phyloP scores from a whole-genome alignment of 2,888 invertebrate species.

The Caenorhabditis japonica region DNA sequence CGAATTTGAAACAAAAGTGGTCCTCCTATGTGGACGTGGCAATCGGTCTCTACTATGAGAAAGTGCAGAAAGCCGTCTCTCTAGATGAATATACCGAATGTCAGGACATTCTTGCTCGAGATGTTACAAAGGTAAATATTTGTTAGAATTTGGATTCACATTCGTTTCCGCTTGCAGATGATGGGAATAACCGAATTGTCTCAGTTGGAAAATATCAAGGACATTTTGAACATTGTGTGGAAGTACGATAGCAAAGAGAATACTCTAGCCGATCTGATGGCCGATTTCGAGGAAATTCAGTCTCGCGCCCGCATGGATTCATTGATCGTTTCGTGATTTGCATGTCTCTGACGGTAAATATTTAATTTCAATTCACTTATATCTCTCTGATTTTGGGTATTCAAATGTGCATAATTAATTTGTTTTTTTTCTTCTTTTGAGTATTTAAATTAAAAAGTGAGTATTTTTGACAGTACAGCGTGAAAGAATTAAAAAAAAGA shows the following conservation, averaged over 20 bases:
- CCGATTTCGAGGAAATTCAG: slow-evolving; percentile 54
- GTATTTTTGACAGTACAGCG: not conserved
- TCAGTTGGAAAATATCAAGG: slow-evolving; percentile 40
- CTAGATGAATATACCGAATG: slow-evolving; percentile 49
- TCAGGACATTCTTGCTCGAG: slow-evolving; percentile 27
- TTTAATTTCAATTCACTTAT: not conserved
- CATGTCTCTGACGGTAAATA: too few relatives aligned
- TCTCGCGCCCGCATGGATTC: slow-evolving; percentile 22
- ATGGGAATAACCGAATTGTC: slow-evolving; percentile 47
- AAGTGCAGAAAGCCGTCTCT: slow-evolving; percentile 39
- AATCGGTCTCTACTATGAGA: slow-evolving; percentile 28
- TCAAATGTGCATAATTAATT: too few relatives aligned
- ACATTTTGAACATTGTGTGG: slow-evolving; percentile 45
- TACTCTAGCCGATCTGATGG: slow-evolving; percentile 22
- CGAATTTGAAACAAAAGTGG: slow-evolving; percentile 41
- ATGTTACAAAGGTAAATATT: slow-evolving; percentile 24
- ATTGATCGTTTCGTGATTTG: not conserved
- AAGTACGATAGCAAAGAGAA: slow-evolving; percentile 28
- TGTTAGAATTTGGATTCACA: not conserved
- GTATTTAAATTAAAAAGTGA: too few relatives aligned
- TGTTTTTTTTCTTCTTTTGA: too few relatives aligned
- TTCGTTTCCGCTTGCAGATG: slow-evolving; percentile 29
- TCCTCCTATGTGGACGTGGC: slow-evolving; percentile 30
- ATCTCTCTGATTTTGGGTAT: too few relatives aligned
- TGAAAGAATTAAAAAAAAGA: not conserved